Evolutionary conservation across 2,888 invertebrate species (phyloP).

Genomic region (Drymonia ruficornis): DNA sequence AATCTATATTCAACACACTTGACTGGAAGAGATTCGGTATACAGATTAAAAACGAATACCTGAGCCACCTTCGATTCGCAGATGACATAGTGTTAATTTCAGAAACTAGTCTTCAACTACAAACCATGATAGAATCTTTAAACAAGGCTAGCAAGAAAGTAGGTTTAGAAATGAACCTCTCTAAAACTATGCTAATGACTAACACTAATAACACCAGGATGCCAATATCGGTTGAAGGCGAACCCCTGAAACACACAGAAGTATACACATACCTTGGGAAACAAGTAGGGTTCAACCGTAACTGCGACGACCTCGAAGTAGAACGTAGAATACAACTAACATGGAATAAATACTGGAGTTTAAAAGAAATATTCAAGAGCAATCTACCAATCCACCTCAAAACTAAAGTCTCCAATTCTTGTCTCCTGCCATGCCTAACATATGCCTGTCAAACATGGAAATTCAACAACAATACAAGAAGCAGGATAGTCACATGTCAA

Average conservation of each 20-base stretch:
- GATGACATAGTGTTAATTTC: too few species aligned
- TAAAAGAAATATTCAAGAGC: background rate
- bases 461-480: conserved; percentile 2
- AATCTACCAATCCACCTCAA: too few species aligned
- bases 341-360: conserved; percentile 6
- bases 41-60: too few species aligned
- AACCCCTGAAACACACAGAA: too few species aligned
- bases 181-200: too few species aligned
- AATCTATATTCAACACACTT: conserved; percentile 3
- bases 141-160: too few species aligned
- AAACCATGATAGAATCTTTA: too few species aligned
- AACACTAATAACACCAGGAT: too few species aligned
- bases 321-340: conserved; percentile 4
- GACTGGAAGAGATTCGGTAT: background rate
- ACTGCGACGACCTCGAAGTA: conserved; percentile 1
- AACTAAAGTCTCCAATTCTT: background rate
- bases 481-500: background rate
- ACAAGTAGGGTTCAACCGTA: background rate
- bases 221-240: too few species aligned
- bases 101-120: too few species aligned
- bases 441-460: conserved; percentile 9
- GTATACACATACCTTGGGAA: background rate
- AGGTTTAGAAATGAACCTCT: too few species aligned
- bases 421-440: background rate
- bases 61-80: too few species aligned